Conservation (phyloP, 2,888 invertebrate species). For the Diaprepes abbreviatus region DNA sequence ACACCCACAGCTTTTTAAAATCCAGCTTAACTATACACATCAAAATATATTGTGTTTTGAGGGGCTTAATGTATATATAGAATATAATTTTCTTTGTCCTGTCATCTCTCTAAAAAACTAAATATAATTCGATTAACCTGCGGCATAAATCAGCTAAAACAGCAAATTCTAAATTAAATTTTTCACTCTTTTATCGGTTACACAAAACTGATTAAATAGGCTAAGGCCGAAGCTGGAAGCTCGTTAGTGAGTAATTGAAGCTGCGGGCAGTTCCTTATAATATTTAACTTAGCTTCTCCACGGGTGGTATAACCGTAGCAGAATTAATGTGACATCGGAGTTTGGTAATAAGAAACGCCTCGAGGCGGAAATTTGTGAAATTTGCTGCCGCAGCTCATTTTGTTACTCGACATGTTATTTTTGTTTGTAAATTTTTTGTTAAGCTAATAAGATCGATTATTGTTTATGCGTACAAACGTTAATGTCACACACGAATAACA, state of each 20-base stretch:
- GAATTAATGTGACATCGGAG: slow-evolving; percentile 2
- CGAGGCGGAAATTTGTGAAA: background rate
- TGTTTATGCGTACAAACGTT: too few relatives aligned
- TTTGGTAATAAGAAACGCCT: background rate
- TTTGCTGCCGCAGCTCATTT: background rate
- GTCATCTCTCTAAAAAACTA: background rate
- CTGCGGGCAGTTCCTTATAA: slow-evolving; percentile 16
- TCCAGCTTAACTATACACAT: too few relatives aligned
- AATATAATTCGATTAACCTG: background rate
- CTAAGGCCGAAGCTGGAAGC: background rate
- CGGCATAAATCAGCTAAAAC: too few relatives aligned
- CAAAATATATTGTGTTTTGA: too few relatives aligned
- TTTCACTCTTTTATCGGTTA: background rate
- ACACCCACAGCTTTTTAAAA: background rate
- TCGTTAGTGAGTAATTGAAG: slow-evolving; percentile 10
- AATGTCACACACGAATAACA: too few relatives aligned
- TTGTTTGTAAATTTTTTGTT: too few relatives aligned
- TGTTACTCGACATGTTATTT: too few relatives aligned
- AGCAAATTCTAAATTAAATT: background rate
- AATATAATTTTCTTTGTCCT: too few relatives aligned
- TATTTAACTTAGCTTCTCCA: background rate
- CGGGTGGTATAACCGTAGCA: background rate
- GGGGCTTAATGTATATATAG: too few relatives aligned
- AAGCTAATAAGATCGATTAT: too few relatives aligned
- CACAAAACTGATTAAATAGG: background rate